Evolutionary conservation across 2,888 invertebrate species (phyloP), one percentile per base, ranked within the genome.

Genomic region (Hydriomena furcata): DNA sequence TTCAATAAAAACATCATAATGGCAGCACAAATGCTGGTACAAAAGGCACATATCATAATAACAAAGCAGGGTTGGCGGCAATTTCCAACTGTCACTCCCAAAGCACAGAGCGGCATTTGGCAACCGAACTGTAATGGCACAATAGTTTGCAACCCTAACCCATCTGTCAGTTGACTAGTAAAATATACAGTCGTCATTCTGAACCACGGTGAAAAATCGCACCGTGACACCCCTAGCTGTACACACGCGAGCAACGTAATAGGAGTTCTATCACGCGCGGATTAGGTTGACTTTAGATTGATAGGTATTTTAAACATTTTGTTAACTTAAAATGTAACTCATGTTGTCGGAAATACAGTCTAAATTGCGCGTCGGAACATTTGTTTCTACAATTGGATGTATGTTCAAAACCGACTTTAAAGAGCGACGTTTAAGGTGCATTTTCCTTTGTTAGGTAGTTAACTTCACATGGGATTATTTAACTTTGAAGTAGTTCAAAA

Each of bases 321-420:
- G 90, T 88, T 84, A 88, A 89, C 79, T 89, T 88, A 87, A 90
- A 90, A 90, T 90, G 90, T 89, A 84, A 89, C 90, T 80, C 89
- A 86, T 90, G 90, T 88, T 76, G 76, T 82, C 86, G 89, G 89
- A 90, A 82, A 89, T 89, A 89, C 87, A 88, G 89, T 87, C 84
- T 79, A 88, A 89, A 89, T 89, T 90, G 90, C 86, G 81, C 79
- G 79, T 74, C 68, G 81, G 80, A 74, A 76, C 86, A 79, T 87
- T 87, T 86, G 85, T 86, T 85, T 83, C 83, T 80, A 70, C 68
- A 71, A 78, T 79, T 73, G 67, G 56, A 59, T 38, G 32, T 28
- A 34, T 43, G 44, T 37, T 45, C 28, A 76, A 77, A 79, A 63
- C 67, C 54, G 43, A 56, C 79, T 74, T 66, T 87, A 76, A 68